Percentiles rank a stretch among this genome's conserved stretches.
phyloP scores from a whole-genome alignment of 1,140 invertebrate species.

The Drosophila ohnishii region DNA sequence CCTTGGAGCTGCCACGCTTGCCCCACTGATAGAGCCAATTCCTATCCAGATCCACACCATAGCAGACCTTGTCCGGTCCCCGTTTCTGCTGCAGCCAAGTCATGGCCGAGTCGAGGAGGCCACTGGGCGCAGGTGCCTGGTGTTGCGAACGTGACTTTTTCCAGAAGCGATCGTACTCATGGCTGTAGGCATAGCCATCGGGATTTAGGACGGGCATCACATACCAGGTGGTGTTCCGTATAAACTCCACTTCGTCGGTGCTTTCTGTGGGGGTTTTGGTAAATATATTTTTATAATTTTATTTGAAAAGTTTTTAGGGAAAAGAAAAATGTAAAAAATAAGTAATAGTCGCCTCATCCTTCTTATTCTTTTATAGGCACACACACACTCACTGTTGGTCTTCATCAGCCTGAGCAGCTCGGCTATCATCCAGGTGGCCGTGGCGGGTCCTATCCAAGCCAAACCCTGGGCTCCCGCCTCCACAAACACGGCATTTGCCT shows the following conservation, averaged over 20 bases:
- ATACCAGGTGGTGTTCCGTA: slow-evolving; percentile 85
- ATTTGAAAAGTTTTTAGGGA: background rate
- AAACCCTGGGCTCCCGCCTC: slow-evolving; percentile 90
- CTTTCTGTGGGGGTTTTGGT: slow-evolving; percentile 34
- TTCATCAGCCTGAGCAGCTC: slow-evolving; percentile 88
- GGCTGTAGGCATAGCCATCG: slow-evolving; percentile 91
- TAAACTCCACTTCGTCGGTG: slow-evolving; percentile 64
- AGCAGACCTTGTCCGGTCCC: slow-evolving; percentile 58
- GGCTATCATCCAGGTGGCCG: slow-evolving; percentile 90
- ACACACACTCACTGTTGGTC: slow-evolving; percentile 82
- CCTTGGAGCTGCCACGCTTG: slow-evolving; percentile 88
- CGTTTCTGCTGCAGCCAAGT: slow-evolving; percentile 77
- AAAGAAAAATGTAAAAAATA: too few species aligned
- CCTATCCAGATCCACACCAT: slow-evolving; percentile 88
- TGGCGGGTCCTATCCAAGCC: slow-evolving; percentile 93
- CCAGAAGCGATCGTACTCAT: slow-evolving; percentile 90
- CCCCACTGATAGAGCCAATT: slow-evolving; percentile 89
- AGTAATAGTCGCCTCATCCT: too few species aligned
- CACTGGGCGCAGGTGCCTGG: slow-evolving; percentile 44
- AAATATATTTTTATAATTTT: background rate
- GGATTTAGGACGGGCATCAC: slow-evolving; percentile 91
- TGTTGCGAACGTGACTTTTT: slow-evolving; percentile 88
- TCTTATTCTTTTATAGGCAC: too few species aligned
- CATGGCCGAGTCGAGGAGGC: slow-evolving; percentile 78
- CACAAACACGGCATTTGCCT: slow-evolving; percentile 86